Evolutionary conservation across 2,888 invertebrate species (phyloP), one percentile per base, ranked within the genome.

Genomic region (Drosophila pegasa): DNA sequence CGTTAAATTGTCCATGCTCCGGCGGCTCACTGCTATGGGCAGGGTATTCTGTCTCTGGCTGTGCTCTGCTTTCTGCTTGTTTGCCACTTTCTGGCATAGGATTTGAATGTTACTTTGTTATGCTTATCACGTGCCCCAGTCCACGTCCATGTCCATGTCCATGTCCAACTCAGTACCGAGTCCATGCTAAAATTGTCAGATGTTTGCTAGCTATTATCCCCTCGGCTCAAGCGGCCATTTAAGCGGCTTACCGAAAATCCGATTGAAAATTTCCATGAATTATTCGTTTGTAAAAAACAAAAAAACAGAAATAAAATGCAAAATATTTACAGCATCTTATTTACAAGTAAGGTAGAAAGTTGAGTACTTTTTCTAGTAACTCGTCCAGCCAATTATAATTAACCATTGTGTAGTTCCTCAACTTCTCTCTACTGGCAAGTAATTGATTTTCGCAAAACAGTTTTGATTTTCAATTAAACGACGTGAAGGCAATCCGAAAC

Each of bases 201-300:
- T 78, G 65, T 43, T 45, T 66, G 45, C 20, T 25, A 40, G 52
- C 38, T 58, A 64, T 75, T 65, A 79, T 79, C 77, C 77, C 33
- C 60, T 41, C 65, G 86, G 89, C 87, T 83, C 71, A 87, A 62
- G 68, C 61, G 57, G 55, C 66, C 51, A 65, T 87, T 89, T 89
- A 83, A 83, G 89, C 86, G 63, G 89, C 86, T 83, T 89, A 89
- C 27, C 37, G 27, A 48, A 89, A 78, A 85, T 59, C 60, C 78
- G 66, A 87, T 89, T 83, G 83, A 89, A 83, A 83, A 84, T 59
- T 78, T 71, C 64, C 54, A 63, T 69, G 80, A 68, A 69, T 57
- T 57, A n/a, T n/a, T 54, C 14, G 40, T 56, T 64, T 63, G 7
- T 47, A 43, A 8, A 29, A 29, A 25, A 25, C 2, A 31, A 18